Evolutionary conservation across 2,797 vertebrate species (phyloP).

Genomic region (Hirundo rustica): DNA sequence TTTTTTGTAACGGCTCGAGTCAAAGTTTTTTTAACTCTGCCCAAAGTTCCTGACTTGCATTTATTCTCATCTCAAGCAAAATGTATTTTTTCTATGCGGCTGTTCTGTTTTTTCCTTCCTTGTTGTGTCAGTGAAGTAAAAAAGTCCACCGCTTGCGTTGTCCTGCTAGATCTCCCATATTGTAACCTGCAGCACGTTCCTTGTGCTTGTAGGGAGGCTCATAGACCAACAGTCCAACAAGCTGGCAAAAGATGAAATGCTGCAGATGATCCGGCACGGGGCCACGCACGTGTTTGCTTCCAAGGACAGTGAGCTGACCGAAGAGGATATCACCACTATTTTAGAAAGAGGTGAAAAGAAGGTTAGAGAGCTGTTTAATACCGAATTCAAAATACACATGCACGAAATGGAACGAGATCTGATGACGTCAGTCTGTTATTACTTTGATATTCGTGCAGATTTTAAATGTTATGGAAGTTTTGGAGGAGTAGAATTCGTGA

Average conservation of each 20-base stretch:
- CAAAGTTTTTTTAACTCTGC: not conserved
- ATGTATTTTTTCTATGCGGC: not conserved
- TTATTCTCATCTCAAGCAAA: not conserved
- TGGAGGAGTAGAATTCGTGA: not conserved
- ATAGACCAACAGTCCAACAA: conserved; percentile 89
- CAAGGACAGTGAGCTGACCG: conserved; percentile 87
- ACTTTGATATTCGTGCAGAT: not conserved
- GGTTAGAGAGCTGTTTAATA: conserved; percentile 66
- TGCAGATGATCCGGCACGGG: conserved; percentile 89
- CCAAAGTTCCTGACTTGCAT: not conserved
- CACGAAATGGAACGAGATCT: not conserved
- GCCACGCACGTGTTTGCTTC: conserved; percentile 88
- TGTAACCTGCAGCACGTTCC: not conserved
- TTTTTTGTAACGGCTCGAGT: not conserved
- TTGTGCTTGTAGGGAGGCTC: conserved; percentile 78
- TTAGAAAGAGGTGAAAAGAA: conserved; percentile 89
- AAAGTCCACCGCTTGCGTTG: not conserved
- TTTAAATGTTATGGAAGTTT: not conserved
- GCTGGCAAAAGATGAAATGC: conserved; percentile 88
- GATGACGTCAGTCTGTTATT: not conserved
- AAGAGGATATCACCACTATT: conserved; percentile 85
- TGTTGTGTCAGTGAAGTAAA: not conserved
- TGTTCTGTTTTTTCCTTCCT: not conserved
- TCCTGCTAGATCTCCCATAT: not conserved
- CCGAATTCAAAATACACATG: not conserved